phyloP scores from a whole-genome alignment of 1,140 invertebrate genomes.

The Drosophila rhopaloa region DNA sequence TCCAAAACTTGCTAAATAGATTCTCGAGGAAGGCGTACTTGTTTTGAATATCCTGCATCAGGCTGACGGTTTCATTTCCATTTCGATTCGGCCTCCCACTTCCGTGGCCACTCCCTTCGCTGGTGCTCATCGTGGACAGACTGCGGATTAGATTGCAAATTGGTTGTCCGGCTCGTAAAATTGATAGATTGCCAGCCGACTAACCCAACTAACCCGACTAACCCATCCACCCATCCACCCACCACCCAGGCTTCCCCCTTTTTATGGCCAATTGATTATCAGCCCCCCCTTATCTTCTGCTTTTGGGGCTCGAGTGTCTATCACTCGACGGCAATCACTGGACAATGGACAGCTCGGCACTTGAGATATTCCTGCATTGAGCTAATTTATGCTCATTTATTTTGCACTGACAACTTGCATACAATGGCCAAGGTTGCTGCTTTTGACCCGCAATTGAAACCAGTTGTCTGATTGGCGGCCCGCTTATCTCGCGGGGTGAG shows the following conservation, averaged over 20 bases:
- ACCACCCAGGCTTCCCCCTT: conserved; percentile 10
- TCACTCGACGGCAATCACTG: conserved; percentile 14
- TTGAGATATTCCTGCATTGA: conserved; percentile 16
- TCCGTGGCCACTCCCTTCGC: conserved; percentile 17
- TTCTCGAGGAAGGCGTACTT: conserved; percentile 78
- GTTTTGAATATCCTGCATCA: conserved; percentile 73
- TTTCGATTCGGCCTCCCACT: conserved; percentile 10
- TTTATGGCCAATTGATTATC: conserved; percentile 55
- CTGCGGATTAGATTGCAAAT: conserved; percentile 46
- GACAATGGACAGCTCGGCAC: conserved; percentile 19
- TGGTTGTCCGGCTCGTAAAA: conserved; percentile 34
- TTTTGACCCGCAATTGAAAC: conserved; percentile 47
- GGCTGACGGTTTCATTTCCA: conserved; percentile 14
- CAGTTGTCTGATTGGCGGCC: conserved; percentile 31
- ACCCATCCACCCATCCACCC: conserved; percentile 2
- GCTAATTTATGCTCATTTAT: conserved; percentile 35
- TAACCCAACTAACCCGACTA: conserved; percentile 3
- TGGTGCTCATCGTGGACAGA: conserved; percentile 42
- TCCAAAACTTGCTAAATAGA: conserved; percentile 73
- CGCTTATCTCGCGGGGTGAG: conserved; percentile 29
- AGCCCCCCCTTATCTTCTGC: conserved; percentile 17
- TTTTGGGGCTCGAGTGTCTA: conserved; percentile 18
- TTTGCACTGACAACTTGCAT: conserved; percentile 14
- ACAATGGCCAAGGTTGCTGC: conserved; percentile 37
- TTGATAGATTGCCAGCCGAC: conserved; percentile 32